Evolutionary conservation across 2,113 vertebrate genomes (phyloP), one percentile per base, ranked within the genome.

Genomic region (Spea multiplicata): DNA sequence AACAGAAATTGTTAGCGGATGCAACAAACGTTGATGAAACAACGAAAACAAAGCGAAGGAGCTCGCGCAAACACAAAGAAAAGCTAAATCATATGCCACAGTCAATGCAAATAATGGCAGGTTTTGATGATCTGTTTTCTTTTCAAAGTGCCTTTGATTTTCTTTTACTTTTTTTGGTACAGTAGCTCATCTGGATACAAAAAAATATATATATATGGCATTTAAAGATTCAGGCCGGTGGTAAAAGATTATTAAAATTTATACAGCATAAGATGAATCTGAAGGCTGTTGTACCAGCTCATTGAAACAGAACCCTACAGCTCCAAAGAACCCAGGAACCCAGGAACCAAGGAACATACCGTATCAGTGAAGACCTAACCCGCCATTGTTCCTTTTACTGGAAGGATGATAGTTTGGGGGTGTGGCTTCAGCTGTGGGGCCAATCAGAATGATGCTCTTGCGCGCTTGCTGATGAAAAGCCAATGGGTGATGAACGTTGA

Each of bases 71-170:
- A 53, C 9, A 61, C 44, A 17, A 47, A 16, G 5, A 55, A 66
- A 66, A n/a, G 17, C 16, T 6, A 72, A 71, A 79, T 73, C 70
- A 55, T 14, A 48, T 73, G 76, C 76, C 49, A 53, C 50, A 45
- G 44, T 79, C 76, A 79, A 55, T 79, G 76, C 48, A 79, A 79
- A 72, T 79, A 79, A 79, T 79, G 70, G 70, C 52, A 12, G 53
- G 45, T 10, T 68, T 69, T 76, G 61, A 76, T 76, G 75, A 69
- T 79, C 70, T 65, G 48, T 66, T 55, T 64, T 66, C 44, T 79
- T n/a, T 73, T 79, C 69, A 79, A 73, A 73, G 70, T 14, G 14
- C 44, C 69, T 78, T 78, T 78, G 68, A 78, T 78, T 73, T 52
- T 64, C 30, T 45, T 49, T 48, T 6, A 59, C 49, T 16, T 65